Percentiles rank a stretch among this genome's conserved stretches.
Evolutionary conservation across 1,140 invertebrate species (phyloP).

Genomic region (Coelopa frigida): DNA sequence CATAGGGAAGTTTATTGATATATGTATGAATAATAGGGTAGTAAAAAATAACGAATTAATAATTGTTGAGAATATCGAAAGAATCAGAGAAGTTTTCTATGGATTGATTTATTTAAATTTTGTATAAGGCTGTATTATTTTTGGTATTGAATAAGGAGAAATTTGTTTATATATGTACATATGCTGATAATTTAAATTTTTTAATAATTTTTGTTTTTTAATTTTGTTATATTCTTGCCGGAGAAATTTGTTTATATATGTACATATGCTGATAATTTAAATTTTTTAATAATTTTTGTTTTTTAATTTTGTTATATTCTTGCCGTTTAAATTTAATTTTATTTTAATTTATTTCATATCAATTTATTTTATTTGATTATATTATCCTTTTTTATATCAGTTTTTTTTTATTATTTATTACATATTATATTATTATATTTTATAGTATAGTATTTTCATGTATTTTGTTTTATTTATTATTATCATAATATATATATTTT

Average conservation of each 20-base stretch:
- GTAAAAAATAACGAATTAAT: background rate
- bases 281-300: background rate
- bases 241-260: no score
- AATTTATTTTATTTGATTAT: background rate
- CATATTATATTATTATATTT: background rate
- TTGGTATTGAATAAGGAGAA: no score
- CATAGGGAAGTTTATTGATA: background rate
- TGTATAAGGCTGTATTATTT: no score
- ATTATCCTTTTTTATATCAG: background rate
- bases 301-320: constrained; percentile 1
- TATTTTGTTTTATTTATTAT: background rate
- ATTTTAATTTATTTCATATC: background rate
- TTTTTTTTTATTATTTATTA: background rate
- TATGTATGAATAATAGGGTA: background rate
- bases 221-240: background rate
- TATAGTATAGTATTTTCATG: background rate
- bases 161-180: no score
- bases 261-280: no score
- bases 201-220: background rate
- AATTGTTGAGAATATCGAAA: background rate
- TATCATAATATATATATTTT: background rate
- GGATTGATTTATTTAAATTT: background rate
- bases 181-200: background rate
- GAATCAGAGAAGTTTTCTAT: background rate
- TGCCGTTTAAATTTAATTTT: background rate